A percentile compares a stretch with the other conserved stretches of the same genome.
phyloP scores from a whole-genome alignment of 2,888 invertebrate genomes.

The Dryobota labecula region DNA sequence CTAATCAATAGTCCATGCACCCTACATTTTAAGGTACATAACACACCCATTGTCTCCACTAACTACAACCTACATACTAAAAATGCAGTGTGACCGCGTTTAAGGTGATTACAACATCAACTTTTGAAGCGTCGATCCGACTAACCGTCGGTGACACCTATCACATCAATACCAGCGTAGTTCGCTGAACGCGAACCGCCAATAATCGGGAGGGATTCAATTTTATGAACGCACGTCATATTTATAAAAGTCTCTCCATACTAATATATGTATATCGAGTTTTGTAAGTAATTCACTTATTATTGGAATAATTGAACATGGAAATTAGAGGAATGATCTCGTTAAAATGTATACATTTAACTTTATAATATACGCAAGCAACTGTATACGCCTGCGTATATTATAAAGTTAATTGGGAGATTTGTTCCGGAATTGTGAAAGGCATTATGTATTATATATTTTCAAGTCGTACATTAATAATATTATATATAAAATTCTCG shows the following conservation, averaged over 20 bases:
- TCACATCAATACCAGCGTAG: constrained; percentile 56
- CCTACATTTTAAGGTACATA: neutral
- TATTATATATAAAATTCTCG: no score
- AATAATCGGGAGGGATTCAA: constrained; percentile 35
- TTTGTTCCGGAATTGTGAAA: neutral
- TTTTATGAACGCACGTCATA: constrained; percentile 40
- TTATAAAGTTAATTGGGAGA: neutral
- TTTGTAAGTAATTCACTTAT: neutral
- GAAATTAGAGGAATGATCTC: constrained; percentile 4
- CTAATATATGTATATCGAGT: neutral
- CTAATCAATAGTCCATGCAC: no score
- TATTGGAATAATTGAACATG: constrained; percentile 19
- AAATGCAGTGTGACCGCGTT: constrained; percentile 1
- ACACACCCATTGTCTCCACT: no score
- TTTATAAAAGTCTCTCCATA: neutral
- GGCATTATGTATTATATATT: no score
- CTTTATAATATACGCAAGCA: no score
- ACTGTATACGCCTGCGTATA: neutral
- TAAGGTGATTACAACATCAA: constrained; percentile 45
- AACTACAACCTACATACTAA: neutral
- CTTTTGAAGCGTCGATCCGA: constrained; percentile 52
- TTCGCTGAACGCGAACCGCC: constrained; percentile 43
- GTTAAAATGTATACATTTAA: neutral
- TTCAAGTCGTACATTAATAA: neutral
- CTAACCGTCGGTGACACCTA: constrained; percentile 60